Conservation (phyloP, 2,113 vertebrate genomes). For the Callopanchax toddi region DNA sequence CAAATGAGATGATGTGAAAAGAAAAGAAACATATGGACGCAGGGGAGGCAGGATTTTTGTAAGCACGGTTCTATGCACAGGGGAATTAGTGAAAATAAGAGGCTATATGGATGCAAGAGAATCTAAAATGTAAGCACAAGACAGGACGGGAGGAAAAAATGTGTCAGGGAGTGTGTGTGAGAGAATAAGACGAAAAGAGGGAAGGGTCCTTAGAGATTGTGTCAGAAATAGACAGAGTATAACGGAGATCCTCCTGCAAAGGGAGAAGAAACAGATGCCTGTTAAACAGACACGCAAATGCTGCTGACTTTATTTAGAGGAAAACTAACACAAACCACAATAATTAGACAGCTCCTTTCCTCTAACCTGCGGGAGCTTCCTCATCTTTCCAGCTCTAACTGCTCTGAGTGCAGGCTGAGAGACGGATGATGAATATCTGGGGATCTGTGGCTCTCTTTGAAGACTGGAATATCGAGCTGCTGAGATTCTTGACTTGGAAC, state of each 20-base stretch:
- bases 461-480: constrained; percentile 51
- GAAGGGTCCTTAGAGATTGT: constrained; percentile 45
- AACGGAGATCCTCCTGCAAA: constrained; percentile 37
- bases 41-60: constrained; percentile 37
- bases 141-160: constrained; percentile 19
- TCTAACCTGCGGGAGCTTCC: constrained; percentile 50
- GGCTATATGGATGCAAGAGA: constrained; percentile 41
- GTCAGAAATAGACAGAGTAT: constrained; percentile 60
- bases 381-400: constrained; percentile 28
- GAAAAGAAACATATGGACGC: constrained; percentile 44
- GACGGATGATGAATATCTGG: constrained; percentile 49
- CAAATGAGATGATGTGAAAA: constrained; percentile 62
- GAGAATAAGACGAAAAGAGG: constrained; percentile 7
- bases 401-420: constrained; percentile 38
- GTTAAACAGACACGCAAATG: constrained; percentile 43
- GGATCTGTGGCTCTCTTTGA: constrained; percentile 54
- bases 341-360: constrained; percentile 64
- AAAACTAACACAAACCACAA: constrained; percentile 49
- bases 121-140: constrained; percentile 51
- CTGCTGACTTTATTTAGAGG: constrained; percentile 60
- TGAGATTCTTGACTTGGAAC: constrained; percentile 41
- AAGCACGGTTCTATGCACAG: constrained; percentile 37
- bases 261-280: constrained; percentile 45
- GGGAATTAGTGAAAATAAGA: constrained; percentile 56
- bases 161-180: constrained; percentile 19